Percentiles rank a stretch among this genome's conserved stretches.
These are phyloP conservation scores for Aplysina aerophoba DNA, from an alignment of 37 sponge, comb jelly and placozoan genomes.

Conservation along the genomic window DNA sequence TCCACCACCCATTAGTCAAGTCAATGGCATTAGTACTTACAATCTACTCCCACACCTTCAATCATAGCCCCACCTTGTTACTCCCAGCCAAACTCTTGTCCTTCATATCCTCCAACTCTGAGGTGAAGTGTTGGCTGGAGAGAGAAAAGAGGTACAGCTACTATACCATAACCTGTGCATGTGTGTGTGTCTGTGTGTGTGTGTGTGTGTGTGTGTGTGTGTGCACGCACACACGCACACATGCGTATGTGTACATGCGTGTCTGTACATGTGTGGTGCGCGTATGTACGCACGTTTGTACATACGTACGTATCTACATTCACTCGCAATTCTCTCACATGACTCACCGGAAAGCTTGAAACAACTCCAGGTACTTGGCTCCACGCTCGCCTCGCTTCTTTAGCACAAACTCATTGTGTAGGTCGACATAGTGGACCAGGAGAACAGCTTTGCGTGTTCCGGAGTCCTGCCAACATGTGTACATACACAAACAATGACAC, in stretches of 20 bases:
- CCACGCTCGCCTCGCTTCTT: conserved; percentile 5
- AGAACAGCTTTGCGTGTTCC: conserved; percentile 47
- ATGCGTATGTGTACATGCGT: background rate
- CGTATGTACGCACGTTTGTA: background rate
- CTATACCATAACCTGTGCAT: conserved; percentile 45
- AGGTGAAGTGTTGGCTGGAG: conserved; percentile 26
- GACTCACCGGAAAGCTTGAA: conserved; percentile 42
- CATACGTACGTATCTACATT: background rate
- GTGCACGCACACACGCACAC: too few species aligned
- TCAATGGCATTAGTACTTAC: too few species aligned
- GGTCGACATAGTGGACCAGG: conserved; percentile 54
- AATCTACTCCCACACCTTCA: background rate
- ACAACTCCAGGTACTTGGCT: conserved; percentile 46
- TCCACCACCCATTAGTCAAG: too few species aligned
- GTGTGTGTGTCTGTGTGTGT: background rate
- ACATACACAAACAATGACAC: background rate
- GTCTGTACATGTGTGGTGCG: conserved; percentile 24
- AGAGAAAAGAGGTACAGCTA: conserved; percentile 14
- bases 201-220: conserved; percentile 6
- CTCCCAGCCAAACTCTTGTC: conserved; percentile 33
- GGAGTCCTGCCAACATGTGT: conserved; percentile 21
- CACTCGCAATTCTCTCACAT: too few species aligned
- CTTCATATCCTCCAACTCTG: conserved; percentile 41
- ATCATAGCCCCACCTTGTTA: conserved; percentile 37
- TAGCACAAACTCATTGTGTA: conserved; percentile 61